Percentiles rank a stretch among this genome's conserved stretches.
These are phyloP conservation scores for Pelobates cultripes DNA, from an alignment of 2,797 vertebrate species.

Conservation along the genomic window DNA sequence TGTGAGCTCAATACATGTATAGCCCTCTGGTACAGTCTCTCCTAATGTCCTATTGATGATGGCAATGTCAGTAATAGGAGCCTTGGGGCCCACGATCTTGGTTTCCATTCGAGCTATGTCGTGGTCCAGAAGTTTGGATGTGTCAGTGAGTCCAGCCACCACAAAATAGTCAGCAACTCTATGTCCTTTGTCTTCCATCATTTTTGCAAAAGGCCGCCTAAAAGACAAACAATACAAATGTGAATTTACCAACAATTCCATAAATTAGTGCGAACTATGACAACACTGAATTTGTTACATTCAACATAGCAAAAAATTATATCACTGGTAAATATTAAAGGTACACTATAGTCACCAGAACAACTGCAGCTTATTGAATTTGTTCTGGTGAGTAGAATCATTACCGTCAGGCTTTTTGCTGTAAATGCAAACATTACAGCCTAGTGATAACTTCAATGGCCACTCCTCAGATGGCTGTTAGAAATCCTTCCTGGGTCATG, in stretches of 20 bases:
- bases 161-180: slow-evolving; percentile 98
- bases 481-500: no score
- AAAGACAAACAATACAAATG: neutral
- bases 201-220: slow-evolving; percentile 72
- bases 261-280: neutral
- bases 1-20: slow-evolving; percentile 92
- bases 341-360: no score
- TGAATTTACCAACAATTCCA: no score
- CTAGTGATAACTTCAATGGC: no score
- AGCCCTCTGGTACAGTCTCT: slow-evolving; percentile 93
- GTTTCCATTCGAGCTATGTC: slow-evolving; percentile 86
- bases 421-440: no score
- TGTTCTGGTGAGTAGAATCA: no score
- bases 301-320: no score
- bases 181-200: slow-evolving; percentile 96
- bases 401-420: no score
- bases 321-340: no score
- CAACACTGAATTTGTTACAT: neutral
- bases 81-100: slow-evolving; percentile 88
- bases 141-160: slow-evolving; percentile 94
- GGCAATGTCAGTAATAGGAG: slow-evolving; percentile 92
- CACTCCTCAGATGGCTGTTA: no score
- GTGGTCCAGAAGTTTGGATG: slow-evolving; percentile 87
- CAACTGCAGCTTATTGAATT: no score
- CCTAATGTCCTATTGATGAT: slow-evolving; percentile 92